A percentile compares a stretch with the other conserved stretches of the same genome.
Evolutionary conservation across 30 jellyfish, hydroid and myxozoan species (phyloP).

Genomic region (Morbakka virulenta): DNA sequence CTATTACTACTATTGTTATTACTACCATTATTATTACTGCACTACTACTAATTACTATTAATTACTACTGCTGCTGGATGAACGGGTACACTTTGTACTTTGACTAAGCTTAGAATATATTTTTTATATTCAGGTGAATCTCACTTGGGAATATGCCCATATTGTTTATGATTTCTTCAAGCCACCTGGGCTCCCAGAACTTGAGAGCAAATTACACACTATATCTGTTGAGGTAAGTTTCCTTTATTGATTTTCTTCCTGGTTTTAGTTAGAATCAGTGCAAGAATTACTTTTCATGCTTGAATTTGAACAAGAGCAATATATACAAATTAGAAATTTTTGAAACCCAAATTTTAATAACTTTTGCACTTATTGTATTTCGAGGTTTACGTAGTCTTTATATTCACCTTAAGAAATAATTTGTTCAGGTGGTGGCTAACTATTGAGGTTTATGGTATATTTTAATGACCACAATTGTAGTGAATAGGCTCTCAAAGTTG

Average conservation of each 20-base stretch:
- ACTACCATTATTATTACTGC: too few relatives aligned
- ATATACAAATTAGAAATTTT: not conserved
- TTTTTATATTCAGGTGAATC: conserved; percentile 35
- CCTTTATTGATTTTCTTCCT: not conserved
- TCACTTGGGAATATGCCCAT: conserved; percentile 77
- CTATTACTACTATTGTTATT: too few relatives aligned
- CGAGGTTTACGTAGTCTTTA: too few relatives aligned
- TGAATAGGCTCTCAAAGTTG: too few relatives aligned
- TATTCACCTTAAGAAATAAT: too few relatives aligned
- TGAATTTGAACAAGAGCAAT: not conserved
- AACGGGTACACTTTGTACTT: too few relatives aligned
- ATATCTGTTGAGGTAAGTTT: conserved; percentile 65
- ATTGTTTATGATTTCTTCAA: conserved; percentile 74
- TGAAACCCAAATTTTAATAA: not conserved
- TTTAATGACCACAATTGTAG: too few relatives aligned
- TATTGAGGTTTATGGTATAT: too few relatives aligned
- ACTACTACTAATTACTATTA: too few relatives aligned
- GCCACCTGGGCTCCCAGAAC: conserved; percentile 78
- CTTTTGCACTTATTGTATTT: not conserved
- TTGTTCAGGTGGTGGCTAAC: too few relatives aligned
- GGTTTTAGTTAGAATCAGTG: not conserved
- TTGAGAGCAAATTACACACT: conserved; percentile 75
- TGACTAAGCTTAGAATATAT: too few relatives aligned
- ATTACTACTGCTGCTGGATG: too few relatives aligned
- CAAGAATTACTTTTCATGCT: not conserved